Evolutionary conservation across 2,888 invertebrate species (phyloP).

Genomic region (Anarsia innoxiella): DNA sequence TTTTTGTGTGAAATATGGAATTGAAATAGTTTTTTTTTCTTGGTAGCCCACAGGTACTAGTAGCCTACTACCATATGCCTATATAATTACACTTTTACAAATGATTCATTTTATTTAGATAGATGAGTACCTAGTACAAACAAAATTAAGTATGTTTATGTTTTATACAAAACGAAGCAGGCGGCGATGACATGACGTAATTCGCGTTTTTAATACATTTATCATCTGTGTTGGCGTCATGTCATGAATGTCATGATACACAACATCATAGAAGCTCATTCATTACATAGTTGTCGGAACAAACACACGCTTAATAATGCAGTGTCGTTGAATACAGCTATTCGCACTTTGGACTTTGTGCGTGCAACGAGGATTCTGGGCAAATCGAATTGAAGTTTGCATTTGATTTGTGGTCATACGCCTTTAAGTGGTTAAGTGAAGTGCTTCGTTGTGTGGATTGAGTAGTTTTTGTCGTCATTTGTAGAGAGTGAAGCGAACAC

Average conservation of each 20-base stretch:
- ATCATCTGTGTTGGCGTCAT: conserved; percentile 28
- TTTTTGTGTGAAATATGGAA: too few relatives aligned
- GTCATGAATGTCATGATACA: too few relatives aligned
- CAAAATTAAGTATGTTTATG: too few relatives aligned
- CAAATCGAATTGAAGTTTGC: conserved; percentile 19
- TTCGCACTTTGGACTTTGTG: conserved; percentile 23
- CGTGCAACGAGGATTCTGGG: conserved; percentile 16
- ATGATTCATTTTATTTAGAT: too few relatives aligned
- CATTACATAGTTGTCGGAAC: conserved; percentile 17
- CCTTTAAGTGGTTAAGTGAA: conserved; percentile 11
- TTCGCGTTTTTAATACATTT: conserved; percentile 32
- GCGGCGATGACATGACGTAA: conserved; percentile 32
- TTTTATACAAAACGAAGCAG: too few relatives aligned
- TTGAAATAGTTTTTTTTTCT: too few relatives aligned
- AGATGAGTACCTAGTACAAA: too few relatives aligned
- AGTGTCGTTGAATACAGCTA: conserved; percentile 9
- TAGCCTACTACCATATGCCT: too few relatives aligned
- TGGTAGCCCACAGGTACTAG: too few relatives aligned
- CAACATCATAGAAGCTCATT: conserved; percentile 26
- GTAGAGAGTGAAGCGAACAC: too few relatives aligned
- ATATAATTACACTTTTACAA: too few relatives aligned
- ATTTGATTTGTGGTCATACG: conserved; percentile 6
- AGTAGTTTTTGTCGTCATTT: too few relatives aligned
- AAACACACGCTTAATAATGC: conserved; percentile 22
- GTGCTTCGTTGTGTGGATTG: conserved; percentile 21